Base-by-base conservation (phyloP, 2,113 vertebrate species). In the Gobius niger region DNA sequence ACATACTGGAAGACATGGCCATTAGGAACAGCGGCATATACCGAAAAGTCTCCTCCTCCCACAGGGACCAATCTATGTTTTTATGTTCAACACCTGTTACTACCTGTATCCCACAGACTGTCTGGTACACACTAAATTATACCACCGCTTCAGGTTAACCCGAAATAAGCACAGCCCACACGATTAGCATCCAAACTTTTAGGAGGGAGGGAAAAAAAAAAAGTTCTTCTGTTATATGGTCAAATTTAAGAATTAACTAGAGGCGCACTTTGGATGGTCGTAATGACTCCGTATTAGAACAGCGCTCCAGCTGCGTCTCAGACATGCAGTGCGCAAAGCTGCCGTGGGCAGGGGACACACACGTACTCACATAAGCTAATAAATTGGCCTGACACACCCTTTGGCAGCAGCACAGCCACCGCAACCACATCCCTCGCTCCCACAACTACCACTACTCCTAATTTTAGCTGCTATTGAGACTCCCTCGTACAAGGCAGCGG, bases 261-360 rank as follows among this genome's bases (percentile, higher is more conserved):
- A 85, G 87, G 88, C 87, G 82, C 82, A 80, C 69, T 12, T 44
- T 79, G 82, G 75, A 83, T 76, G 57, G 51, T 72, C 81, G 71
- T 90, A 90, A 91, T 90, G 89, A 90, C 79, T 89, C 70, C 78
- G 77, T 90, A 91, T 91, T 91, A 90, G 82, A 89, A 82, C 72
- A 81, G 74, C 73, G 77, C 68, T 82, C 79, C 90, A 92, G 91
- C 91, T 92, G 90, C 85, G 84, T 77, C 81, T 87, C 72, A 80
- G 84, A 81, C 87, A 87, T 81, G 84, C 83, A 84, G 80, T 83
- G 85, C 73, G 72, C 80, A 60, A 73, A 83, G 73, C 75, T 77
- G 84, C 88, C 88, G 84, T 70, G 66, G 76, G 87, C 82, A 85
- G 75, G 78, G 74, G 80, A 86, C 83, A 82, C 80, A 77, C 72